Evolutionary conservation across 2,797 vertebrate species (phyloP), one percentile per base, ranked within the genome.

Genomic region (Dermochelys coriacea): DNA sequence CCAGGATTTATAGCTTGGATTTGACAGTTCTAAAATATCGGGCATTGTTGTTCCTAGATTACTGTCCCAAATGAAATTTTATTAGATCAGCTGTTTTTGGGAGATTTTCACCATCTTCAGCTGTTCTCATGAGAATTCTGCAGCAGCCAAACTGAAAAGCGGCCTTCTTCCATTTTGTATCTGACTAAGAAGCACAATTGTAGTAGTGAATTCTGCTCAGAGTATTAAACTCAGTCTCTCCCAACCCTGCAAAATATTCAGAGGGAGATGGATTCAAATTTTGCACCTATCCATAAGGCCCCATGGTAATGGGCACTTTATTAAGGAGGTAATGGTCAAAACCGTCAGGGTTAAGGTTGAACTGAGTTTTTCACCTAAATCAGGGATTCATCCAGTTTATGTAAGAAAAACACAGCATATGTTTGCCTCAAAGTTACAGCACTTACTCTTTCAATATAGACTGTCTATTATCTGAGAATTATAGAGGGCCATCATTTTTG

Each of bases 61-160:
- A 93, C n/a, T 80, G 0, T 95, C 95, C 94, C 91, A 96, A 93
- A 93, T 84, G 78, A 95, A 97, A 96, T 96, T 96, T 94, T 93
- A 96, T 93, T 95, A 88, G 95, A 96, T 96, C 78, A 16, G 87
- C 95, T 96, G 94, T 97, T 96, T 97, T 96, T 96, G 87, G 96
- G 87, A 80, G 85, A 96, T 94, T 94, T 61, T 93, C 95, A 95
- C 95, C 95, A 91, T 96, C 85, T 97, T 97, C 96, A 97, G 95
- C 95, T 97, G 96, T 95, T 97, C 94, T 94, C 93, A 93, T 92
- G 96, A 96, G 95, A 95, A 89, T 96, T 93, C 91, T 88, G 0
- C 88, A 95, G 90, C 89, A 96, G 91, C 95, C 93, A 96, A 47
- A 95, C 85, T 95, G 93, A 83, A 96, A 97, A 96, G 61, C 79